Evolutionary conservation across 2,797 vertebrate species (phyloP), one percentile per base, ranked within the genome.

Genomic region (Sebastes goodei): DNA sequence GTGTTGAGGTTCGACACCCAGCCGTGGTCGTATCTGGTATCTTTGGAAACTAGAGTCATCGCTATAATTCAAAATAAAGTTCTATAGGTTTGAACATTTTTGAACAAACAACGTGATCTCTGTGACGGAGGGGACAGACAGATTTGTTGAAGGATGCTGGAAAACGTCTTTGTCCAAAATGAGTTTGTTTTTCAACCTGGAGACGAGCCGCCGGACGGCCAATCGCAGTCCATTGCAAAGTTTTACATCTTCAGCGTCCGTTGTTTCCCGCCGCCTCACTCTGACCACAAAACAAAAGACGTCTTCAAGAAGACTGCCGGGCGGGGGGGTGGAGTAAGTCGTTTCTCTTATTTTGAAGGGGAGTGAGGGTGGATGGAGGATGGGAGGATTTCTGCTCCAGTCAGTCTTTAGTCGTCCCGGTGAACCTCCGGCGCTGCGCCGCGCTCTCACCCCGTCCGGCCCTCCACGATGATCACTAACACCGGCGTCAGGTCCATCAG

Each of bases 401-500:
- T 74, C 74, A 55, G 80, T 88, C 61, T 73, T 70, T 78, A 38
- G 25, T 63, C 2, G n/a, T 68, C n/a, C 6, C 2, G 4, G 15
- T 11, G 14, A 14, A 14, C 33, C 10, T 33, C 23, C 5, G 4
- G 10, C 20, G 4, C 57, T 0, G 3, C 33, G 35, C 46, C 14
- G 46, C 15, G 46, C 21, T 12, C 10, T 88, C 65, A 86, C 2
- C 1, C 42, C 12, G 4, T 4, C 8, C 86, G 85, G 0, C 93
- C 93, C 30, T 95, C 86, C 4, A 96, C 91, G 6, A 96, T 96
- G 71, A 94, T 95, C 61, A 94, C 1, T 12, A 96, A 74, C 42
- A 96, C 95, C 0, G 94, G 95, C 10, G 95, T 96, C 76, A 96
- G 93, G 87, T 96, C 95, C 95, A 96, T 96, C 71, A 96, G 77